phyloP scores from a whole-genome alignment of 2,113 vertebrate genomes.

The Sakesphorus luctuosus region DNA sequence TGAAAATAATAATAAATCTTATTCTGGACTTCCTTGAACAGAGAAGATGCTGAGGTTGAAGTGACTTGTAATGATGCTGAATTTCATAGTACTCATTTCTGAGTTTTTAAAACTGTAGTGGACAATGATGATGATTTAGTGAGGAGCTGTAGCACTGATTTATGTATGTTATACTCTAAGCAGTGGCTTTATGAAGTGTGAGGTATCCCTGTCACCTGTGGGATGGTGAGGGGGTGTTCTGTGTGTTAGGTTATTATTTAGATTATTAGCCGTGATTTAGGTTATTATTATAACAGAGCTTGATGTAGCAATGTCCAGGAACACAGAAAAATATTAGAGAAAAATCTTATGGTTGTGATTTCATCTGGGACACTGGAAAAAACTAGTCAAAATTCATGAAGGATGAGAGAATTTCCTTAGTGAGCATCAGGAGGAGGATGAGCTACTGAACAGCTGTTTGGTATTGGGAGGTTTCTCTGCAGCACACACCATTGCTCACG shows the following conservation, averaged over 20 bases:
- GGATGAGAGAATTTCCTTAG: conserved; percentile 41
- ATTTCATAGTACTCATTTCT: neutral
- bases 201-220: neutral
- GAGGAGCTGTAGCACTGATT: neutral
- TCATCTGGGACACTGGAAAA: conserved; percentile 1
- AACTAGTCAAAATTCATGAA: neutral
- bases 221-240: neutral
- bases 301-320: neutral
- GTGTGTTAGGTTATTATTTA: neutral
- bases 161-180: neutral
- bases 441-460: neutral
- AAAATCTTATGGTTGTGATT: neutral
- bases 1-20: neutral
- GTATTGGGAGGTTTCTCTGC: neutral
- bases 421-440: neutral
- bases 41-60: neutral
- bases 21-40: neutral
- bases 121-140: neutral
- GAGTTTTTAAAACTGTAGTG: neutral
- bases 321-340: neutral
- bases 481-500: neutral
- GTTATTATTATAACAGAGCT: neutral
- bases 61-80: neutral
- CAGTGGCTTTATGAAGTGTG: neutral
- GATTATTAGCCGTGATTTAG: neutral